Evolutionary conservation across 53 echinoderm and acorn worm species (phyloP).

Genomic region (Glandiceps talaboti): DNA sequence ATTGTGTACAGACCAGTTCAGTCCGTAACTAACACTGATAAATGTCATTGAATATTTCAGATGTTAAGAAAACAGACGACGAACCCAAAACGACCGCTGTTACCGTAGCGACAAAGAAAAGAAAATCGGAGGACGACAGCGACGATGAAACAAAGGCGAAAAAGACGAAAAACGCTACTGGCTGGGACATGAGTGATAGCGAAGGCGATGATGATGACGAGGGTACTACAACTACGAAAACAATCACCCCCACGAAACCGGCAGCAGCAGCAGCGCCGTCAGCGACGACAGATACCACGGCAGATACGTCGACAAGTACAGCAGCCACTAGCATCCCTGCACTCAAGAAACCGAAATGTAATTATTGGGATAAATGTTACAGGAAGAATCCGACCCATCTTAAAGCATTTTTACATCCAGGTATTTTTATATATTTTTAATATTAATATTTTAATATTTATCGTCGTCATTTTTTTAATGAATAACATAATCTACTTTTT

Average conservation of each 20-base stretch:
- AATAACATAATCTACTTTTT: too few relatives aligned
- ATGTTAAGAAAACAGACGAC: not conserved
- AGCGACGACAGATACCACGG: not conserved
- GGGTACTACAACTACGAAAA: not conserved
- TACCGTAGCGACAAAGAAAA: not conserved
- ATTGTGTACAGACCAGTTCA: too few relatives aligned
- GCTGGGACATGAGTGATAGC: not conserved
- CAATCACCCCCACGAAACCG: not conserved
- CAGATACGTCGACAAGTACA: not conserved
- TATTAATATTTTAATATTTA: too few relatives aligned
- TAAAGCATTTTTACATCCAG: not conserved
- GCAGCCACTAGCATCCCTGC: not conserved
- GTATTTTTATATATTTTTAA: not conserved
- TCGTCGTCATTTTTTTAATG: too few relatives aligned
- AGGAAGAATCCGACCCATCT: not conserved
- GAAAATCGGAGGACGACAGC: not conserved
- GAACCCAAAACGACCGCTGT: not conserved
- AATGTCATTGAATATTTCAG: too few relatives aligned
- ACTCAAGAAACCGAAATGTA: not conserved
- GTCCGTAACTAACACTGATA: too few relatives aligned
- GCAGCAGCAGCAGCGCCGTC: not conserved
- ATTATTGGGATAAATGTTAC: not conserved
- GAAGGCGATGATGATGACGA: not conserved
- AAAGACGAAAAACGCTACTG: not conserved
- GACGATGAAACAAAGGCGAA: not conserved